Conservation (phyloP, 2,113 vertebrate species). For the Circaetus gallicus region DNA sequence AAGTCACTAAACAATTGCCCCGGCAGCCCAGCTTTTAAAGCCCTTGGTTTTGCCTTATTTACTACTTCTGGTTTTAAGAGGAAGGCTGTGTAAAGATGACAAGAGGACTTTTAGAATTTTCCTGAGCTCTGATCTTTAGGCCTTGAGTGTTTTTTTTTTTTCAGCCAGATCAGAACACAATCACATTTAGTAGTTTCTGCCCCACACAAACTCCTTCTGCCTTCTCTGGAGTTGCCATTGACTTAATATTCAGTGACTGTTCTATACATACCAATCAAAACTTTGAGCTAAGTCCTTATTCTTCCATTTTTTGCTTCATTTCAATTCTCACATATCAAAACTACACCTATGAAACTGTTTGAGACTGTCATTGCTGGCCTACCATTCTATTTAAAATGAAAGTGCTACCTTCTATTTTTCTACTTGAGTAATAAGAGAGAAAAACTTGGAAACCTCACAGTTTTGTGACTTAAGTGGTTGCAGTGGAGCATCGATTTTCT, state of each 20-base stretch:
- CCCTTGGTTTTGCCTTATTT: neutral
- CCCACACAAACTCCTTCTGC: neutral
- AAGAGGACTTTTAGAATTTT: neutral
- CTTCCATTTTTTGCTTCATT: neutral
- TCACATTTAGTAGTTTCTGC: neutral
- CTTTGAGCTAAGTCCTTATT: neutral
- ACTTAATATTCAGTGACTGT: neutral
- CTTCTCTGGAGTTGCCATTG: neutral
- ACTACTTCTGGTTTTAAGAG: neutral
- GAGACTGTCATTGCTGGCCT: neutral
- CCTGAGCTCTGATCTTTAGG: neutral
- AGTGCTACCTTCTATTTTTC: neutral
- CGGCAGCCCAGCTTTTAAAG: neutral
- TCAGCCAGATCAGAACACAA: neutral
- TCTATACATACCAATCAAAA: neutral
- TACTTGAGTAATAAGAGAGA: neutral
- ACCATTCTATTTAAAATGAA: neutral
- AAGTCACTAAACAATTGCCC: neutral
- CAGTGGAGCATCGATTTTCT: neutral
- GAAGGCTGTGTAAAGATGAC: neutral
- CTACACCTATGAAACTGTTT: neutral
- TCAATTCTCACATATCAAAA: neutral
- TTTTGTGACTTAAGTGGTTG: neutral
- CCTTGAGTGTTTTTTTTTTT: neutral
- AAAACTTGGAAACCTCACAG: neutral